Evolutionary conservation across 2,113 vertebrate genomes (phyloP).

Genomic region (Setophaga kirtlandii): DNA sequence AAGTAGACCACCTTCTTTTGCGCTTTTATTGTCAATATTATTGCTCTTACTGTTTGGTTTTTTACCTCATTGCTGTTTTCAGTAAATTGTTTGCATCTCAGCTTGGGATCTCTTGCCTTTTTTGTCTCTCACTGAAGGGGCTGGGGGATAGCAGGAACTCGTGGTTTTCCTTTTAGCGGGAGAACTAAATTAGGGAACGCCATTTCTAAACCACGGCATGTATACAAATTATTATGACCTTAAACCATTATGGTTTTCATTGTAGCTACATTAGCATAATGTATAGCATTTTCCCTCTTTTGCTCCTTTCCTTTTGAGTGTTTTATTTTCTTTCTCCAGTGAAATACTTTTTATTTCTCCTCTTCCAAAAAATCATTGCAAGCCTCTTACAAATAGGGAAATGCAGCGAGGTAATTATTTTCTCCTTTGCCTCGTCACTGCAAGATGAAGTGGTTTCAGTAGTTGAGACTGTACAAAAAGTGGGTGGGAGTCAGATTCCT

Average conservation of each 20-base stretch:
- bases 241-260: not conserved
- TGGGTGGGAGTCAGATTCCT: not conserved
- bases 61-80: not conserved
- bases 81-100: not conserved
- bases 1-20: not conserved
- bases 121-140: not conserved
- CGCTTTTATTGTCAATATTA: not conserved
- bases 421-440: accelerated
- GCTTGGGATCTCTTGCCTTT: not conserved
- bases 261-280: not conserved
- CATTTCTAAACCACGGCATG: accelerated
- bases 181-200: not conserved
- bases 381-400: not conserved
- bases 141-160: not conserved
- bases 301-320: not conserved
- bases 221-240: not conserved
- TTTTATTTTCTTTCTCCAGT: not conserved
- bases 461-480: not conserved
- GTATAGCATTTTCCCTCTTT: not conserved
- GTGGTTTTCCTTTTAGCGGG: not conserved
- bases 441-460: not conserved
- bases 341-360: not conserved
- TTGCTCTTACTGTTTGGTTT: not conserved
- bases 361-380: not conserved
- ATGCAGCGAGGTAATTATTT: not conserved